phyloP scores from a whole-genome alignment of 2,113 vertebrate species.

The Hypanus sabinus region DNA sequence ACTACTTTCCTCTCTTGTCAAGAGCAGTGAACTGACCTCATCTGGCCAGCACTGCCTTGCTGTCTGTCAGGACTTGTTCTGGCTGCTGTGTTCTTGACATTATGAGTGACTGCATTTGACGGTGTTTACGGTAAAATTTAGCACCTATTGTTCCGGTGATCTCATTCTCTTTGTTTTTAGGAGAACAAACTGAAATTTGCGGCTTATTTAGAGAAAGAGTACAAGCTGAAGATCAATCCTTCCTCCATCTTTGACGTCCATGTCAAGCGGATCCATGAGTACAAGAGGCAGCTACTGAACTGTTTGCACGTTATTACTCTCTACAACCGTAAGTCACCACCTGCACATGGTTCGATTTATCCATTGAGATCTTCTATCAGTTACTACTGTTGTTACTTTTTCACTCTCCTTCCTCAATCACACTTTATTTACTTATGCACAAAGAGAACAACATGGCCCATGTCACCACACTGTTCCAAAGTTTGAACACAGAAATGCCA shows the following conservation, averaged over 20 bases:
- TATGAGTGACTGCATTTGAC: neutral
- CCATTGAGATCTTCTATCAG: neutral
- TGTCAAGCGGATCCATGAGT: constrained; percentile 81
- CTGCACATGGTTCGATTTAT: neutral
- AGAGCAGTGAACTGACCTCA: neutral
- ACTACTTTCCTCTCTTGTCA: no score
- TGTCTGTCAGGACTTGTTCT: no score
- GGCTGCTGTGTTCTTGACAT: neutral
- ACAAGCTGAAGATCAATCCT: constrained; percentile 72
- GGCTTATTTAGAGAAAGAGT: constrained; percentile 65
- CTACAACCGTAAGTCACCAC: constrained; percentile 68
- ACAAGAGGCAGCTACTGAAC: constrained; percentile 78
- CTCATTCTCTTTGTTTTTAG: constrained; percentile 48
- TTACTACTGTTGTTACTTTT: no score
- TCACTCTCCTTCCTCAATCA: no score
- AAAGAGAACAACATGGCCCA: no score
- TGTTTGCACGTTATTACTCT: constrained; percentile 72
- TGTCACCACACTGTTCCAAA: no score
- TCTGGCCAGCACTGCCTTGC: neutral
- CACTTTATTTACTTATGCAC: no score
- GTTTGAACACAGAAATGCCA: no score
- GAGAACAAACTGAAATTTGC: constrained; percentile 81
- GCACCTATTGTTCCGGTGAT: neutral
- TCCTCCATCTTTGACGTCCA: constrained; percentile 78
- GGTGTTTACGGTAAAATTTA: neutral